Evolutionary conservation across 2,888 invertebrate genomes (phyloP).

Genomic region (Cryptops parisi): DNA sequence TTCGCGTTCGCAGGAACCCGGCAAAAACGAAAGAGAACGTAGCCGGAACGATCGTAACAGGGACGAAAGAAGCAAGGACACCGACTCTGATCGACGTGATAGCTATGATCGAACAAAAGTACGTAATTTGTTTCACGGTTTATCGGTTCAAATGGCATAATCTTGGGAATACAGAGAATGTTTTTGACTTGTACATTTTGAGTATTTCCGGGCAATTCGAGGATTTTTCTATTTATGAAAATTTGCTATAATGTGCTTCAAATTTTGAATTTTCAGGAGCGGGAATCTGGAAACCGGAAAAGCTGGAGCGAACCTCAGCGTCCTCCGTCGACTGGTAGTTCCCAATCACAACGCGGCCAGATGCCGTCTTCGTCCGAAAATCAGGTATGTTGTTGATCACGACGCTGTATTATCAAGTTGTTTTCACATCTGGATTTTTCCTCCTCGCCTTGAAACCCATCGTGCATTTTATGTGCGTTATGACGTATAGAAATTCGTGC

Average conservation of each 20-base stretch:
- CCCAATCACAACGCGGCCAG: slow-evolving; percentile 18
- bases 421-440: too few relatives aligned
- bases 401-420: too few relatives aligned
- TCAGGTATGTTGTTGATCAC: too few relatives aligned
- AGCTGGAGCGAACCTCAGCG: slow-evolving; percentile 14
- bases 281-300: slow-evolving; percentile 17
- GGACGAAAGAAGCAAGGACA: slow-evolving; percentile 16
- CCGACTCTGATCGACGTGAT: slow-evolving; percentile 19
- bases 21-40: slow-evolving; percentile 19
- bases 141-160: too few relatives aligned
- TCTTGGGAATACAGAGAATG: too few relatives aligned
- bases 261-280: slow-evolving; percentile 17
- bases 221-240: too few relatives aligned
- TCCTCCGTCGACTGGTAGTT: neutral
- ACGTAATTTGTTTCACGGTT: slow-evolving; percentile 11
- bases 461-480: too few relatives aligned
- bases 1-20: slow-evolving; percentile 16
- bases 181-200: too few relatives aligned
- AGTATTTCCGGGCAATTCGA: too few relatives aligned
- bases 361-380: slow-evolving; percentile 14
- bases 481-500: too few relatives aligned
- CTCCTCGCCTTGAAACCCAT: too few relatives aligned
- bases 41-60: slow-evolving; percentile 18
- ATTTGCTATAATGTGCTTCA: too few relatives aligned
- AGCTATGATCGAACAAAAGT: slow-evolving; percentile 20